Evolutionary conservation across 1,140 invertebrate species (phyloP), one percentile per base, ranked within the genome.

Genomic region (Danaus melanippus): DNA sequence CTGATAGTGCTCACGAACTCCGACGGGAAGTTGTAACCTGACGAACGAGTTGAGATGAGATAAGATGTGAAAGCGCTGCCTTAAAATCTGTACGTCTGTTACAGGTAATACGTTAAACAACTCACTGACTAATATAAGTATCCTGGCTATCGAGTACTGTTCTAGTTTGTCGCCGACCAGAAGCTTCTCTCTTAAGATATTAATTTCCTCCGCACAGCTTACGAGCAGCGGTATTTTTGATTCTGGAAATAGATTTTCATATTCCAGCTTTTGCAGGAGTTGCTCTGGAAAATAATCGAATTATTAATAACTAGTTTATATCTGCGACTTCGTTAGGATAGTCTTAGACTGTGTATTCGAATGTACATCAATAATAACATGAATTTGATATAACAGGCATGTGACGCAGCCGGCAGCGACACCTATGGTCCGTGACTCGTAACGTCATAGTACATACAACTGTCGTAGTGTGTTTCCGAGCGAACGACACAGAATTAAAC

Each of bases 181-280:
- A 10, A 86, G 48, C 17, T 74, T 77, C 57, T 86, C 79, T 43
- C 84, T 72, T 9, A 87, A 70, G 10, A 79, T 67, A 32, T 66
- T 58, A 2, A 84, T 84, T 45, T 88, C 77, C 42, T 83, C 79
- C 0, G 79, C 83, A 0, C 79, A 80, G 53, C 82, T 87, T 17
- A 67, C 75, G 12, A 88, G 56, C 5, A 87, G 59, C 2, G 79
- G 76, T 17, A 86, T 74, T 17, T 66, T 76, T 10, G 66, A 69
- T 32, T 86, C 86, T 2, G 84, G 76, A 53, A 80, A 77, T 46
- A 90, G 60, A 47, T 88, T 72, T 42, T 88, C 87, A 47, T 82
- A 82, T 68, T 91, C 90, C 50, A 91, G 70, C 72, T 91, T 90
- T 72, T 90, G 88, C 3, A 91, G 68, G 10, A 91, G 69, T 61